phyloP scores from a whole-genome alignment of 1,140 invertebrate species.

The Drosophila rufa region DNA sequence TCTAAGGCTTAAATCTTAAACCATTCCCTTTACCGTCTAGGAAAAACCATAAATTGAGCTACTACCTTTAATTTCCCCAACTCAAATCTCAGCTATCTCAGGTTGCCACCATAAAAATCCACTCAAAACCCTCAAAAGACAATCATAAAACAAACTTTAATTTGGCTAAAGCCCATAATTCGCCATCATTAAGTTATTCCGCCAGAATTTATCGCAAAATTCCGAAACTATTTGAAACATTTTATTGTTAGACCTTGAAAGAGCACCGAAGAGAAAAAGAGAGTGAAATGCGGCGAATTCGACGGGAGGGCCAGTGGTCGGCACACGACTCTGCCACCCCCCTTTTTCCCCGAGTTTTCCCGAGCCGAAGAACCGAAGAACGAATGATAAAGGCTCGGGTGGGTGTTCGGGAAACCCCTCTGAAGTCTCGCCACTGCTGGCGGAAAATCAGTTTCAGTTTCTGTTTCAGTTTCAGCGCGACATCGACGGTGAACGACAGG shows the following conservation, averaged over 20 bases:
- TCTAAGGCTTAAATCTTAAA: not conserved
- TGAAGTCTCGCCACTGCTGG: slow-evolving; percentile 46
- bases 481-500: slow-evolving; percentile 68
- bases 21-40: not conserved
- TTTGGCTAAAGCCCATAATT: slow-evolving; percentile 19
- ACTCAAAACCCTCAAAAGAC: not conserved
- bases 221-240: slow-evolving; percentile 46
- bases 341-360: slow-evolving; percentile 4
- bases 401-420: slow-evolving; percentile 13
- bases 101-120: slow-evolving; percentile 2
- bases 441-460: slow-evolving; percentile 67
- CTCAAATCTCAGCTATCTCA: not conserved
- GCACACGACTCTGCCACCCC: slow-evolving; percentile 9
- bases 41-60: not conserved
- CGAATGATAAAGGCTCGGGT: slow-evolving; percentile 48
- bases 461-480: slow-evolving; percentile 77
- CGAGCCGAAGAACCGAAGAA: slow-evolving; percentile 22
- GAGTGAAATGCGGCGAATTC: slow-evolving; percentile 41
- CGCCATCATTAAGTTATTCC: slow-evolving; percentile 22
- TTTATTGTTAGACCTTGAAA: slow-evolving; percentile 37
- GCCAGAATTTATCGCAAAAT: slow-evolving; percentile 35
- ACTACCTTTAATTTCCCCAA: slow-evolving; percentile 8
- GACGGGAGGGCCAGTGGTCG: not conserved
- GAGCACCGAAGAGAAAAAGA: slow-evolving; percentile 37
- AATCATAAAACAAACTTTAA: slow-evolving; percentile 21